Evolutionary conservation across 1,140 invertebrate genomes (phyloP), one percentile per base, ranked within the genome.

Genomic region (Drosophila serrata): DNA sequence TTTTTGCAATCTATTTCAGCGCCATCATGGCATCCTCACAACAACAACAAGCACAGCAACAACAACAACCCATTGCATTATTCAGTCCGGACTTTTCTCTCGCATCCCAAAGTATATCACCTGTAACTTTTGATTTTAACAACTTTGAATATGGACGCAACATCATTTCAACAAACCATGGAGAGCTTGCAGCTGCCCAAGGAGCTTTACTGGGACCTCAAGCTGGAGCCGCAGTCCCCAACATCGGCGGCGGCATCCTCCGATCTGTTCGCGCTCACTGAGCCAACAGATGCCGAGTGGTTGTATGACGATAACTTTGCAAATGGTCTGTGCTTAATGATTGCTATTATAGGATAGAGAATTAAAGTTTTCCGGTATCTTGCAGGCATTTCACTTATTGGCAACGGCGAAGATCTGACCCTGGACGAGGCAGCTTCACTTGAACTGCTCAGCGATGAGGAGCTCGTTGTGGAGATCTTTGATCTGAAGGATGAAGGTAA

Each of bases 21-120:
- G 91, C 91, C 91, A 88, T 49, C 88, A 92, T 92, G 91, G 91
- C 91, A 79, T 80, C 82, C 75, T 63, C 61, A 91, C 81, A 82
- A 81, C 74, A 82, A 86, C 75, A 61, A 78, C 58, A 49, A 73
- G 35, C 68, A 68, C 65, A 75, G 46, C 48, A 74, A 80, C 73
- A 78, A 53, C 51, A 37, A 80, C 60, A 70, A 87, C 61, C 80
- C 70, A 74, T 77, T 57, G 53, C 77, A 76, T 86, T 74, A 48
- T 79, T 79, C 58, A 68, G 65, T 88, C 75, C 87, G 63, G 82
- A 81, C 56, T 87, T 75, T 60, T 82, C 58, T 60, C 57, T 60
- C 49, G 76, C 40, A 70, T 45, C 22, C 31, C 33, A 43, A 51
- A 31, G 48, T 72, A 33, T 33, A 46, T 53, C 60, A 55, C 8